Percentiles rank a stretch among this genome's conserved stretches.
Evolutionary conservation across 2,113 vertebrate species (phyloP).

Genomic region (Taurulus bubalis): DNA sequence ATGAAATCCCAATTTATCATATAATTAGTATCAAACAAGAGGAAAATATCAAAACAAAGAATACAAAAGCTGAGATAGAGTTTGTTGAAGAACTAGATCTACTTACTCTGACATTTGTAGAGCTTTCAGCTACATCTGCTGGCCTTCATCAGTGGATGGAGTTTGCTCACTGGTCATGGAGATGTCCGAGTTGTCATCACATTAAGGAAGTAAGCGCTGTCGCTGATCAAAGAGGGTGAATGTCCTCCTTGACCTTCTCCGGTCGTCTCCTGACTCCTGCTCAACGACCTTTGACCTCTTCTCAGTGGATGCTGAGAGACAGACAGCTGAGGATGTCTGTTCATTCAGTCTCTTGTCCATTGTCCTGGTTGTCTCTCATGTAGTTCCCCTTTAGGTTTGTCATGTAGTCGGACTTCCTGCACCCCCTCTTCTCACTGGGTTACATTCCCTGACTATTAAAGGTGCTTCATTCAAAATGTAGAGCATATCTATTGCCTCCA

Average conservation of each 20-base stretch:
- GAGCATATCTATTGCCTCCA: too few relatives aligned
- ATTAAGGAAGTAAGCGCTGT: not conserved
- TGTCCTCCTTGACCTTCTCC: not conserved
- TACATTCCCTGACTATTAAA: not conserved
- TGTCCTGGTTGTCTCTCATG: not conserved
- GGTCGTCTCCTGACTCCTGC: not conserved
- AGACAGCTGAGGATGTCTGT: not conserved
- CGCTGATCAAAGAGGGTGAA: not conserved
- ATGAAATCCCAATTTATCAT: not conserved
- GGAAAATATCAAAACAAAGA: not conserved
- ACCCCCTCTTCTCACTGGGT: not conserved
- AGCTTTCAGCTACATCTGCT: not conserved
- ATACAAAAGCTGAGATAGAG: not conserved
- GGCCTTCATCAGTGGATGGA: not conserved
- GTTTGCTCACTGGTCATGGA: not conserved
- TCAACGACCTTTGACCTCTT: not conserved
- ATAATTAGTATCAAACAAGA: not conserved
- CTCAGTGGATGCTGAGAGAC: not conserved
- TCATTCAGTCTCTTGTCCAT: not conserved
- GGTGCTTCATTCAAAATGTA: too few relatives aligned
- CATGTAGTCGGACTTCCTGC: not conserved
- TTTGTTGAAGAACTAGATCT: not conserved
- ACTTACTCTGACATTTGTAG: not conserved
- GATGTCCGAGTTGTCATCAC: not conserved
- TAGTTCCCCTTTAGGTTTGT: not conserved